Conservation (phyloP, 2,113 vertebrate genomes). For the Halcyon malimbica region DNA sequence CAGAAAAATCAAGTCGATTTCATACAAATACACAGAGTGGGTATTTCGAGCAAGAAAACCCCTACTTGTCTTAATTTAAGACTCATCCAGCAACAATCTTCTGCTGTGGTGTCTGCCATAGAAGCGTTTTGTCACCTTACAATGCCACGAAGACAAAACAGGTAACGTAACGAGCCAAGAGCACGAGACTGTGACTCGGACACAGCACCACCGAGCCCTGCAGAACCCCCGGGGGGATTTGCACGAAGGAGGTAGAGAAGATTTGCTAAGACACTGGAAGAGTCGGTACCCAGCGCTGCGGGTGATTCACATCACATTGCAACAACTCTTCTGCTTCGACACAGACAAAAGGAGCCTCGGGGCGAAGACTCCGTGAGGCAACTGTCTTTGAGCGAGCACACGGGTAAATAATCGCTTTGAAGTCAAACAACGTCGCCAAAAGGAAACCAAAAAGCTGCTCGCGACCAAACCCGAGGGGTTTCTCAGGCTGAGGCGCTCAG, state of each 20-base stretch:
- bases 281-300: rapidly evolving
- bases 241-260: not conserved
- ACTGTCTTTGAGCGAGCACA: rapidly evolving
- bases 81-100: not conserved
- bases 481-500: not conserved
- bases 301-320: not conserved
- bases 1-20: not conserved
- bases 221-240: not conserved
- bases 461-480: not conserved
- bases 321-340: not conserved
- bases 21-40: not conserved
- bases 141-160: rapidly evolving
- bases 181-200: not conserved
- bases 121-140: not conserved
- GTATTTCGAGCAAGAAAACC: not conserved
- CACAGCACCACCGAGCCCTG: rapidly evolving
- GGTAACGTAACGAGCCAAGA: not conserved
- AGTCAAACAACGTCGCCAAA: not conserved
- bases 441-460: rapidly evolving
- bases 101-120: rapidly evolving
- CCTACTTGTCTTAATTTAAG: not conserved
- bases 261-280: not conserved
- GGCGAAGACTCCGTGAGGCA: not conserved
- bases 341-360: not conserved
- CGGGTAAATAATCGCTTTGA: rapidly evolving